Evolutionary conservation across 2,888 invertebrate species (phyloP).

Genomic region (Oscheius onirici): DNA sequence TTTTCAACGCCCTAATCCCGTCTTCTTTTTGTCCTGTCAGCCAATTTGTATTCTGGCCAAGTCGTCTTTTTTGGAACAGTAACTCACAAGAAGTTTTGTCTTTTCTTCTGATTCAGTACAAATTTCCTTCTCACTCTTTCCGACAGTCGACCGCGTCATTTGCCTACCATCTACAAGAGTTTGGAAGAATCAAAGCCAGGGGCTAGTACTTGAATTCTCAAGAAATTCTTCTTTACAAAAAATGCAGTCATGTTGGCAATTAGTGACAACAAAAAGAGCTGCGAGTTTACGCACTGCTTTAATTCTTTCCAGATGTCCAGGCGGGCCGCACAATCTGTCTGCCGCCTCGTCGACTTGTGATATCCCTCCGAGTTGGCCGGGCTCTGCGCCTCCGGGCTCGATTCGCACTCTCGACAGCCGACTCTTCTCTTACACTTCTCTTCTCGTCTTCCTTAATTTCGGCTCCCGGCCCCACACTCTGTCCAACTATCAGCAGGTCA

Average conservation of each 20-base stretch:
- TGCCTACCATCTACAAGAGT: too few relatives aligned
- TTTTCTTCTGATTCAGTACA: too few relatives aligned
- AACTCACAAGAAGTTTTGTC: too few relatives aligned
- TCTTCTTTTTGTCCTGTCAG: too few relatives aligned
- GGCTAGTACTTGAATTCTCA: too few relatives aligned
- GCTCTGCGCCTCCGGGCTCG: constrained; percentile 19
- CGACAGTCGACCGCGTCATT: too few relatives aligned
- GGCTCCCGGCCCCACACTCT: constrained; percentile 21
- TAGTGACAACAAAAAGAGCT: background rate
- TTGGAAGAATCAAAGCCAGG: too few relatives aligned
- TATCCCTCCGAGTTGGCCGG: background rate
- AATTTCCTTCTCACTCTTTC: too few relatives aligned
- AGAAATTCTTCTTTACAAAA: too few relatives aligned
- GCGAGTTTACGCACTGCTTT: constrained; percentile 24
- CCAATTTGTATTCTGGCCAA: too few relatives aligned
- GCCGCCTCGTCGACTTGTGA: constrained; percentile 2
- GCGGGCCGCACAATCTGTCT: constrained; percentile 9
- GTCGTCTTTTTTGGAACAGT: too few relatives aligned
- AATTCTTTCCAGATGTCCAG: constrained; percentile 24
- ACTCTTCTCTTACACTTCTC: constrained; percentile 33
- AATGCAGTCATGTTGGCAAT: background rate
- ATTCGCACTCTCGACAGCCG: constrained; percentile 23
- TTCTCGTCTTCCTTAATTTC: constrained; percentile 31
- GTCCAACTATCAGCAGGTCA: constrained; percentile 26
- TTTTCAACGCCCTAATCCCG: too few relatives aligned